A percentile compares a stretch with the other conserved stretches of the same genome.
These are phyloP conservation scores for Drosophila novamexicana DNA, from an alignment of 1,140 invertebrate genomes.

Conservation along the genomic window DNA sequence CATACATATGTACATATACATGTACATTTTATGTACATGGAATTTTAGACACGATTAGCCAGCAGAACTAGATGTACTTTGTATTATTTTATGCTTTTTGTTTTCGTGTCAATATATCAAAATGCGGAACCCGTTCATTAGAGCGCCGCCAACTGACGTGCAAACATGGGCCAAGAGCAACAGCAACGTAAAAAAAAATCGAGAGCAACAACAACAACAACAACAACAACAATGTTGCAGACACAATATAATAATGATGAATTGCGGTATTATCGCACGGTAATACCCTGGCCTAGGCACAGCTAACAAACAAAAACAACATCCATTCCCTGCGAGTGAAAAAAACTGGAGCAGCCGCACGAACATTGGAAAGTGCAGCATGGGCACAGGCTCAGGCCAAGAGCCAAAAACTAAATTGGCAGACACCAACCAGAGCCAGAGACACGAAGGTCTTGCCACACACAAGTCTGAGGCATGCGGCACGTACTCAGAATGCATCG, in stretches of 20 bases:
- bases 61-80: slow-evolving; percentile 50
- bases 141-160: slow-evolving; percentile 27
- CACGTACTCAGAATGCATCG: slow-evolving; percentile 77
- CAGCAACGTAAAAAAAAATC: slow-evolving; percentile 7
- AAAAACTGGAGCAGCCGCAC: slow-evolving; percentile 73
- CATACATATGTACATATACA: background rate
- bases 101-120: slow-evolving; percentile 76
- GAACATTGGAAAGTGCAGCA: slow-evolving; percentile 63
- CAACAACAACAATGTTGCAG: slow-evolving; percentile 20
- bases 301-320: slow-evolving; percentile 1
- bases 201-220: background rate
- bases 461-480: slow-evolving; percentile 25
- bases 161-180: slow-evolving; percentile 38
- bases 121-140: slow-evolving; percentile 80
- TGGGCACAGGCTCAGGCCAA: slow-evolving; percentile 16
- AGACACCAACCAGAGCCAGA: slow-evolving; percentile 43
- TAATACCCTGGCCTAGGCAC: slow-evolving; percentile 54
- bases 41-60: slow-evolving; percentile 49
- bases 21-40: slow-evolving; percentile 37
- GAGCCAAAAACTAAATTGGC: slow-evolving; percentile 73
- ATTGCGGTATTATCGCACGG: slow-evolving; percentile 79
- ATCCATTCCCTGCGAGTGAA: background rate
- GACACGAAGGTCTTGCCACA: slow-evolving; percentile 33
- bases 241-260: slow-evolving; percentile 75
- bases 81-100: slow-evolving; percentile 46